Conservation (phyloP, 2,113 vertebrate genomes). For the Calidris pygmaea region DNA sequence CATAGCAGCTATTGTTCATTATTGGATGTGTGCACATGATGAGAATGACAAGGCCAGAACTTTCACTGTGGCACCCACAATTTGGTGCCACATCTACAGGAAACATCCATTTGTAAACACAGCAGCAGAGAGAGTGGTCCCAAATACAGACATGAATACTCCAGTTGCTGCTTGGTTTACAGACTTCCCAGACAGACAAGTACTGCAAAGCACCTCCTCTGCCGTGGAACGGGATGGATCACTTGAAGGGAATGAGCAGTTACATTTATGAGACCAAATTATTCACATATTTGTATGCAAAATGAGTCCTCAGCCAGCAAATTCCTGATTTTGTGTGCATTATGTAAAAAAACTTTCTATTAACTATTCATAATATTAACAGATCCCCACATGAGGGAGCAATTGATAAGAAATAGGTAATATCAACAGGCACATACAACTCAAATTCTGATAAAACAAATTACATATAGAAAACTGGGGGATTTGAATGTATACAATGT, state of each 20-base stretch:
- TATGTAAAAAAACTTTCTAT: neutral
- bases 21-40: neutral
- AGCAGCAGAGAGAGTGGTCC: neutral
- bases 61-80: neutral
- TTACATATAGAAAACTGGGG: neutral
- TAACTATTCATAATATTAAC: neutral
- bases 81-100: rapidly evolving
- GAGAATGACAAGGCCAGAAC: neutral
- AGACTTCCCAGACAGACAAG: neutral
- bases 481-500: neutral
- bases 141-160: neutral
- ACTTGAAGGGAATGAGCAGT: neutral
- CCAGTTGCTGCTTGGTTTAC: neutral
- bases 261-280: neutral
- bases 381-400: slow-evolving; percentile 56
- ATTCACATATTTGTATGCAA: neutral
- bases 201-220: neutral
- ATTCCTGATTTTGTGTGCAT: neutral
- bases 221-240: neutral
- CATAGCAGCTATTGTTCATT: neutral
- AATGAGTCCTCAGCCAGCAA: neutral
- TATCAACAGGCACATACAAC: neutral
- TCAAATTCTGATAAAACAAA: neutral
- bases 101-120: neutral
- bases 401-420: slow-evolving; percentile 16